phyloP scores from a whole-genome alignment of 2,888 invertebrate genomes.

The Eristalis intricaria region DNA sequence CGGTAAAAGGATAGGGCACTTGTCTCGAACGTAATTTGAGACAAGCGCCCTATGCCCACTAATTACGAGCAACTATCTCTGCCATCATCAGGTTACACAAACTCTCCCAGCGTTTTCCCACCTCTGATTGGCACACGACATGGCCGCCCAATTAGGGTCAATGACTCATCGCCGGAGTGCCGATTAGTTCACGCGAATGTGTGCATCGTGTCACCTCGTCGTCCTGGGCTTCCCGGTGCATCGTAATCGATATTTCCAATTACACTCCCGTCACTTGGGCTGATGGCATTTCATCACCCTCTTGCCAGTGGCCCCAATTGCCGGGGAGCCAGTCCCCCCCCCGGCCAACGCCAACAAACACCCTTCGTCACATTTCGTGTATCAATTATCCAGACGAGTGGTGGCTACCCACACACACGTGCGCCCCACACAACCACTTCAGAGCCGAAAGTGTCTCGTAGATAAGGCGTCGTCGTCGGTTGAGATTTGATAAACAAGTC shows the following conservation, averaged over 20 bases:
- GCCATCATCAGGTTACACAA: not conserved
- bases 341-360: conserved; percentile 23
- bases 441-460: conserved; percentile 17
- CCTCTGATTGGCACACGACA: not conserved
- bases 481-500: conserved; percentile 10
- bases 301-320: conserved; percentile 31
- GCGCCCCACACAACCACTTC: not conserved
- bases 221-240: conserved; percentile 19
- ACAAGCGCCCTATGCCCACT: not conserved
- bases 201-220: conserved; percentile 35
- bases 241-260: conserved; percentile 62
- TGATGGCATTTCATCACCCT: conserved; percentile 21
- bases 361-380: conserved; percentile 12
- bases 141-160: conserved; percentile 44
- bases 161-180: conserved; percentile 43
- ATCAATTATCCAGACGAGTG: conserved; percentile 4
- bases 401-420: not conserved
- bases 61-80: not conserved
- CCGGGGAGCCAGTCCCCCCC: not conserved
- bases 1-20: not conserved
- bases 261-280: conserved; percentile 38
- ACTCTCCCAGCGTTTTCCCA: conserved; percentile 13
- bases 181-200: conserved; percentile 50
- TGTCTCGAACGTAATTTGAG: not conserved
- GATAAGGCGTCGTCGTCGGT: not conserved